phyloP scores from a whole-genome alignment of 2,113 vertebrate species.

The Mobula hypostoma region DNA sequence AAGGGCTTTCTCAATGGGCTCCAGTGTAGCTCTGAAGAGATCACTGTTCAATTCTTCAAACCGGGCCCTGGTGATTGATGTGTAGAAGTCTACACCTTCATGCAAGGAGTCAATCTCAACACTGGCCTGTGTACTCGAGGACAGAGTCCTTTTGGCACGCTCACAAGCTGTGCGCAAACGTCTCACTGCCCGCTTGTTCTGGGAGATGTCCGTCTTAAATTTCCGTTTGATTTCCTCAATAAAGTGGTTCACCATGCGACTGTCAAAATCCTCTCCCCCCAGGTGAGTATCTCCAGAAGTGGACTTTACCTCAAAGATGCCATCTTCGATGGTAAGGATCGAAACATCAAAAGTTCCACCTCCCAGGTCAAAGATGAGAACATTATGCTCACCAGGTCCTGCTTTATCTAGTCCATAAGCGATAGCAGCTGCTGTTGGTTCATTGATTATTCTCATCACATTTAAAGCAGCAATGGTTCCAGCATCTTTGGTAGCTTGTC shows the following conservation, averaged over 20 bases:
- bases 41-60: conserved; percentile 38
- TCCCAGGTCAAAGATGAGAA: conserved; percentile 85
- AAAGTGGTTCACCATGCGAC: conserved; percentile 39
- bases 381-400: conserved; percentile 66
- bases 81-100: conserved; percentile 38
- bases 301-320: conserved; percentile 39
- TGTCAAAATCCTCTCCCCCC: conserved; percentile 40
- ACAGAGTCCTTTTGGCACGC: conserved; percentile 39
- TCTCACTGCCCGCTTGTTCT: conserved; percentile 37
- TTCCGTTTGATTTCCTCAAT: conserved; percentile 36
- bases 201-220: conserved; percentile 30
- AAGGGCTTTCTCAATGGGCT: conserved; percentile 38
- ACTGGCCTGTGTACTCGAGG: conserved; percentile 37
- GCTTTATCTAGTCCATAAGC: conserved; percentile 85
- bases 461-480: conserved; percentile 84
- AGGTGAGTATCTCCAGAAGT: conserved; percentile 39
- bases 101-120: conserved; percentile 38
- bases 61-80: conserved; percentile 36
- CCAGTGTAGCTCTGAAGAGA: conserved; percentile 38
- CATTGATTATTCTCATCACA: conserved; percentile 81
- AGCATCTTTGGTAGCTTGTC: conserved; percentile 86
- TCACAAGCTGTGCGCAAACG: conserved; percentile 38
- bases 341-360: conserved; percentile 73
- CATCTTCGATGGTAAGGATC: conserved; percentile 39
- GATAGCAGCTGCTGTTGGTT: conserved; percentile 84